Evolutionary conservation across 2,888 invertebrate genomes (phyloP), one percentile per base, ranked within the genome.

Genomic region (Unio delphinus): DNA sequence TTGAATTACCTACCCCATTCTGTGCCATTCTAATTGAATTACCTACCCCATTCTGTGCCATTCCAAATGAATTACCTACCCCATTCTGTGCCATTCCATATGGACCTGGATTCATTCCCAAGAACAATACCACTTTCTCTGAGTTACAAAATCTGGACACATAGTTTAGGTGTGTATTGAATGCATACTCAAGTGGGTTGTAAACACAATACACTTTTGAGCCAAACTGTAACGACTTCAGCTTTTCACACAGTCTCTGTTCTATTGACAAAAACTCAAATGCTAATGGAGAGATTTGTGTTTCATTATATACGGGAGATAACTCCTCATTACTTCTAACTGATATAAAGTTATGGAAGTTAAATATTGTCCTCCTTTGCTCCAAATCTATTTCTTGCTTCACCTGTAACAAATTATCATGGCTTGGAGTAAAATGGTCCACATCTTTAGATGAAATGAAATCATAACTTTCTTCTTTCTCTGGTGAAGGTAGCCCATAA

Each of bases 91-190:
- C 95, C 97, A 97, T 97, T 75, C 97, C 97, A 94, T 94, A 96
- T 0, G 97, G 96, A n/a, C 97, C 97, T 20, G 97, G 97, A 91
- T 98, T 98, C 95, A 98, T 96, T 7, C 97, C 97, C 73, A 98
- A 92, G 87, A 95, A 95, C 80, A 98, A 90, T 60, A 98, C 91
- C 76, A 92, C 92, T 89, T 95, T 96, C 28, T 90, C 89, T 0
- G 92, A 91, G 69, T 90, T 92, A 82, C 90, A 89, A 76, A 94
- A 94, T 86, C 93, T 94, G 77, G 91, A 90, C 18, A 96, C 92
- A 90, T 95, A 98, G 80, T 92, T 92, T 80, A 93, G 92, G 90
- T 96, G 96, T 26, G 95, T 92, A 69, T 94, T 91, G 73, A 92
- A 92, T 1, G 97, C 97, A 90, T 98, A 97, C 74, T 94, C 93